Conservation (phyloP, 2,797 vertebrate genomes). For the Gymnoscopelus braueri region DNA sequence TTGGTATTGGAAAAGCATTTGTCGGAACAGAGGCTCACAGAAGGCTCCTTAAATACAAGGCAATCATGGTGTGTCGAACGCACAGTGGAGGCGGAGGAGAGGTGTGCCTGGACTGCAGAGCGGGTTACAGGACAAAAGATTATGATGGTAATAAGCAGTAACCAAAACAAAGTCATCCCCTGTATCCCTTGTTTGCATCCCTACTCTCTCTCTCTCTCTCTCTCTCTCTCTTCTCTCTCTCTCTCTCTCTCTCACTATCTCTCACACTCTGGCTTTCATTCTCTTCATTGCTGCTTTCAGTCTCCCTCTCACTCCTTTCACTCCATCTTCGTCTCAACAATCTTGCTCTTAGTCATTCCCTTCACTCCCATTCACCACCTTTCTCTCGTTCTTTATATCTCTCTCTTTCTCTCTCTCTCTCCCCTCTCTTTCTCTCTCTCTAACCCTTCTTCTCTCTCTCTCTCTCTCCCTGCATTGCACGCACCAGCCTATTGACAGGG, state of each 20-base stretch:
- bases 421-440: conserved; percentile 33
- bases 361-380: neutral
- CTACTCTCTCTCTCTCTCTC: conserved; percentile 61
- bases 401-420: neutral
- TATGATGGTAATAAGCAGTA: conserved; percentile 85
- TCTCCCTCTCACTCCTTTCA: neutral
- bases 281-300: neutral
- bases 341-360: neutral
- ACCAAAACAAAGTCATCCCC: conserved; percentile 84
- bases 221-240: conserved; percentile 52
- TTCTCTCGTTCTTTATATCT: neutral
- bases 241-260: conserved; percentile 55
- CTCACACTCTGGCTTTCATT: neutral
- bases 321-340: neutral
- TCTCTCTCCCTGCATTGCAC: conserved; percentile 46
- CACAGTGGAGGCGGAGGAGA: conserved; percentile 72
- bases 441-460: neutral
- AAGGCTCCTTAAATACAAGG: conserved; percentile 85
- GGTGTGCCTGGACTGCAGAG: conserved; percentile 81
- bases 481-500: conserved; percentile 75
- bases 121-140: conserved; percentile 81
- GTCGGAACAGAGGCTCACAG: conserved; percentile 82
- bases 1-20: conserved; percentile 87
- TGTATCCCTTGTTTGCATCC: conserved; percentile 27
- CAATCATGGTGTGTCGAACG: conserved; percentile 81